Evolutionary conservation across 2,888 invertebrate species (phyloP), one percentile per base, ranked within the genome.

Genomic region (Tyria jacobaeae): DNA sequence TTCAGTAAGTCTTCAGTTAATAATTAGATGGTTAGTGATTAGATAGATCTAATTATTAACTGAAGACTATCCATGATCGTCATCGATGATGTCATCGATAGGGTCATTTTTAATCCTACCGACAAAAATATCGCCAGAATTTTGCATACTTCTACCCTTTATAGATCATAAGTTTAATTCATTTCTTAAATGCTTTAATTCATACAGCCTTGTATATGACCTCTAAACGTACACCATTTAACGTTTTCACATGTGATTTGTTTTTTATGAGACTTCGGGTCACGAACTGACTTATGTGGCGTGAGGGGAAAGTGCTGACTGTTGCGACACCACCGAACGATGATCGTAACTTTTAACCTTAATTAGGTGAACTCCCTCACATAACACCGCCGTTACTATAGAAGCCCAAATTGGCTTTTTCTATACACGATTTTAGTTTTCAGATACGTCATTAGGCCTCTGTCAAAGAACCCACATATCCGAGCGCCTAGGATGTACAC

Each of bases 381-480:
- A 49, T 62, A 73, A 66, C 60, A 68, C 55, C 14, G 24, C 50
- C 39, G 52, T 52, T 65, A 35, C 52, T 62, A 71, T 60, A 66
- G 58, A 59, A 55, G 58, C 55, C 68, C 72, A 79, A 74, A 77
- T 67, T 68, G 55, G 60, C 64, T 73, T 76, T 79, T 72, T 64
- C 57, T 71, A 64, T 71, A 62, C 58, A 51, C 54, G 51, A 55
- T 69, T 78, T 70, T 75, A 66, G 67, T 78, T 75, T 79, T 73
- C 72, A 75, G 73, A 71, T 78, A 68, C 37, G 50, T 78, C 71
- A 75, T 80, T 82, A 76, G 80, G 54, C 62, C 56, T 54, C 59
- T 65, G 52, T 80, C 73, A 81, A 80, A 77, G 79, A 73, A 65
- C 60, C 70, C 62, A 76, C 79, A 75, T 81, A 82, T 84, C 80